Evolutionary conservation across 2,113 vertebrate genomes (phyloP).

Genomic region (Hippoglossus stenolepis): DNA sequence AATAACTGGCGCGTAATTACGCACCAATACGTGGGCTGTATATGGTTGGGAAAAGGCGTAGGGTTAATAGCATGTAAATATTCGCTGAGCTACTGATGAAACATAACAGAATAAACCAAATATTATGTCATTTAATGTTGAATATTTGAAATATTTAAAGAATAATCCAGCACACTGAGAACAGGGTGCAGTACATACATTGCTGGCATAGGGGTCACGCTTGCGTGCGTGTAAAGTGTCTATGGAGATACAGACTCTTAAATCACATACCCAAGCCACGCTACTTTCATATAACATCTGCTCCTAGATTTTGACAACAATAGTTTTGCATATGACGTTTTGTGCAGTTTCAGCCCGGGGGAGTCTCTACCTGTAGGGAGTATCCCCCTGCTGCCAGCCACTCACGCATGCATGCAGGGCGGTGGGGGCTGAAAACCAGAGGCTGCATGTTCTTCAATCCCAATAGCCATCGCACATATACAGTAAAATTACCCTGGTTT

Average conservation of each 20-base stretch:
- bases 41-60: background rate
- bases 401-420: background rate
- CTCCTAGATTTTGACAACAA: constrained; percentile 77
- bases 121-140: background rate
- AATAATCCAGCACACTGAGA: background rate
- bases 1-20: constrained; percentile 51
- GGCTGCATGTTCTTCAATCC: background rate
- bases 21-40: background rate
- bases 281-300: constrained; percentile 83
- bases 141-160: background rate
- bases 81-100: background rate
- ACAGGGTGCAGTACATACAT: constrained; percentile 45
- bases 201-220: constrained; percentile 53
- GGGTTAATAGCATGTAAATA: background rate
- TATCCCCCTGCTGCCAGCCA: constrained; percentile 52
- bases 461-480: constrained; percentile 7
- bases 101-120: background rate
- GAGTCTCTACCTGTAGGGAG: constrained; percentile 60
- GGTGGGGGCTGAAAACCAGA: constrained; percentile 24
- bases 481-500: background rate
- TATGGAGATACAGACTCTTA: constrained; percentile 40
- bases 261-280: constrained; percentile 84
- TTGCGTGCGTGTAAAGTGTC: constrained; percentile 45
- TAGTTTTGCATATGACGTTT: constrained; percentile 75
- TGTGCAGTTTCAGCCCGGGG: constrained; percentile 47